These are phyloP conservation scores for Sarcophaga rosellei DNA, from an alignment of 2,888 invertebrate genomes.

Conservation along the genomic window DNA sequence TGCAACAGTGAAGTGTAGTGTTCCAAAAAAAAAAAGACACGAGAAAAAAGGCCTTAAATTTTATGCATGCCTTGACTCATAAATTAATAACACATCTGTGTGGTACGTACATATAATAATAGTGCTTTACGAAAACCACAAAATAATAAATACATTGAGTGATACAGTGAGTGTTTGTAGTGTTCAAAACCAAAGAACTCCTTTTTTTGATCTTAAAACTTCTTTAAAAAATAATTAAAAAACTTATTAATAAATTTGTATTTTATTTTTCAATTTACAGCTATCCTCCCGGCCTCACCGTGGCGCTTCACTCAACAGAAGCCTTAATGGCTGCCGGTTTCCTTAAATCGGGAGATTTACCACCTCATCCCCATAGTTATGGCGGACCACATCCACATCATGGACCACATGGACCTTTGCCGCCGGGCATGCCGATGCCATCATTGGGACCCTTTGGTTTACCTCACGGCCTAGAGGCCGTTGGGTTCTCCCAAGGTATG, in stretches of 20 bases:
- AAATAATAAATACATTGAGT: not conserved
- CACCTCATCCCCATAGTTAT: conserved; percentile 81
- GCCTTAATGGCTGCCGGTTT: conserved; percentile 82
- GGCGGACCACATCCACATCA: conserved; percentile 81
- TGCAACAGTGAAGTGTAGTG: conserved; percentile 40
- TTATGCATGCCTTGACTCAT: conserved; percentile 78
- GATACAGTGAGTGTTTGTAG: too few relatives aligned
- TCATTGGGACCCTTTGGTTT: conserved; percentile 81
- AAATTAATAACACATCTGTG: conserved; percentile 80
- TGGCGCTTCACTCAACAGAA: conserved; percentile 82
- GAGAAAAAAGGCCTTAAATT: conserved; percentile 74
- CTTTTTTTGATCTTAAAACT: conserved; percentile 4
- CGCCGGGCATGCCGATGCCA: conserved; percentile 82
- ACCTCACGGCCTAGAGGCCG: conserved; percentile 81
- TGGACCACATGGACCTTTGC: conserved; percentile 81
- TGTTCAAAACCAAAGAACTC: conserved; percentile 32
- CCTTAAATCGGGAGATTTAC: conserved; percentile 80
- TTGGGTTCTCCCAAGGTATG: conserved; percentile 82
- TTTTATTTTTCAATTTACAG: not conserved
- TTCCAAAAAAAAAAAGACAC: conserved; percentile 5
- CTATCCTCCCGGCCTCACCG: conserved; percentile 75
- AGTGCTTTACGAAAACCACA: conserved; percentile 47
- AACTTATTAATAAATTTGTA: too few relatives aligned
- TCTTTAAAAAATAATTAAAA: not conserved
- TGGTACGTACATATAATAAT: conserved; percentile 40